These are phyloP conservation scores for Cynoglossus semilaevis DNA, from an alignment of 2,113 vertebrate species.

Conservation along the genomic window DNA sequence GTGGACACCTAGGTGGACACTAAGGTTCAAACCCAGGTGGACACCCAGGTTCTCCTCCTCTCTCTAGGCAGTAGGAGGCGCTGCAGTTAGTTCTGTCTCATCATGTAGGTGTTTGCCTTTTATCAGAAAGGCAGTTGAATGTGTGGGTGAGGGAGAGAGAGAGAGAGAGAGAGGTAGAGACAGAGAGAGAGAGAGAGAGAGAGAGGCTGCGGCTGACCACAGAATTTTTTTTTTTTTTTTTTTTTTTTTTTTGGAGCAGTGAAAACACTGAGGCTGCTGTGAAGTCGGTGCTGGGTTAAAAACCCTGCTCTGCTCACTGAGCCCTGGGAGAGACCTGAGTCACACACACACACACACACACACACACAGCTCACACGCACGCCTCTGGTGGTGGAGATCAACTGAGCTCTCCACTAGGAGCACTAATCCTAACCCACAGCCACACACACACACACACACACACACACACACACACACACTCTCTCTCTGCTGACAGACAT, in stretches of 20 bases:
- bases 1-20: no score
- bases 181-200: constrained; percentile 5
- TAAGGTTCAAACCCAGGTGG: no score
- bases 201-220: constrained; percentile 22
- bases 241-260: constrained; percentile 10
- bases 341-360: no score
- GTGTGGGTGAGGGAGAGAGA: constrained; percentile 57
- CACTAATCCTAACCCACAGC: constrained; percentile 53
- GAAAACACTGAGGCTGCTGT: constrained; percentile 29
- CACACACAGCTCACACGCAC: no score
- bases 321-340: constrained; percentile 64
- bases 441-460: constrained; percentile 16
- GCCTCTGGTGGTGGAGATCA: constrained; percentile 67
- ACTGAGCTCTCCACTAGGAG: constrained; percentile 55
- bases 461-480: constrained; percentile 7
- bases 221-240: constrained; percentile 2
- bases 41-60: no score
- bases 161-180: constrained; percentile 25
- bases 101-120: constrained; percentile 50
- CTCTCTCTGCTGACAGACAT: background rate
- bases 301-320: constrained; percentile 32
- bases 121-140: constrained; percentile 31
- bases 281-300: constrained; percentile 30
- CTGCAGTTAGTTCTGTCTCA: constrained; percentile 44
- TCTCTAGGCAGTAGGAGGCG: constrained; percentile 31